Evolutionary conservation across 2,888 invertebrate species (phyloP).

Genomic region (Tinea semifulvella): DNA sequence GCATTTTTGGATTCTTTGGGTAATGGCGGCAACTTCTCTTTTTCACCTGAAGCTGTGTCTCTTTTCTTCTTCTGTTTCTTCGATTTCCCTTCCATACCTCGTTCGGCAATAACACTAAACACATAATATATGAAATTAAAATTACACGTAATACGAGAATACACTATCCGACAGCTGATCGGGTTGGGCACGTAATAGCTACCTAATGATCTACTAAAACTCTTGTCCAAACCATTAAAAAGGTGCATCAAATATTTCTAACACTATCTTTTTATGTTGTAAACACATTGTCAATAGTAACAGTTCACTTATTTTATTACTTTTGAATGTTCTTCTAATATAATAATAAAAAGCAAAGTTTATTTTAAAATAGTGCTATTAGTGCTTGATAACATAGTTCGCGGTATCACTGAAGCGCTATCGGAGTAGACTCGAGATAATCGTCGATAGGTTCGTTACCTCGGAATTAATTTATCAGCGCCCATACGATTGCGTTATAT

Average conservation of each 20-base stretch:
- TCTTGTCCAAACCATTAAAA: not conserved
- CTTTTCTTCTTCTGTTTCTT: slow-evolving; percentile 41
- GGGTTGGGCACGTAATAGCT: not conserved
- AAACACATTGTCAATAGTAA: not conserved
- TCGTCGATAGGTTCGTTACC: slow-evolving; percentile 12
- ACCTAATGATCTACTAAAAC: not conserved
- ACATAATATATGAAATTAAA: too few relatives aligned
- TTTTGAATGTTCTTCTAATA: not conserved
- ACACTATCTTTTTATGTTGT: not conserved
- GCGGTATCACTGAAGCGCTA: slow-evolving; percentile 6
- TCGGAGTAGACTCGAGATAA: slow-evolving; percentile 8
- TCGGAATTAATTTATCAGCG: slow-evolving; percentile 11
- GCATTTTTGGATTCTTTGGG: too few relatives aligned
- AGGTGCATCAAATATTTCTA: not conserved
- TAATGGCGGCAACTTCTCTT: slow-evolving; percentile 29
- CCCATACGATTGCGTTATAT: slow-evolving; percentile 7
- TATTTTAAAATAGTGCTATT: slow-evolving; percentile 6
- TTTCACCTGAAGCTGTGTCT: slow-evolving; percentile 32
- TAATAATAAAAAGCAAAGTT: too few relatives aligned
- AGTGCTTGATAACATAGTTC: slow-evolving; percentile 2
- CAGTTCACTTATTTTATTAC: not conserved
- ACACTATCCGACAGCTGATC: not conserved
- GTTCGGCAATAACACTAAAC: too few relatives aligned
- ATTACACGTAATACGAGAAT: too few relatives aligned
- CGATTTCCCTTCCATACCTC: not conserved